Evolutionary conservation across 2,888 invertebrate species (phyloP), one percentile per base, ranked within the genome.

Genomic region (Exocentrus adspersus): DNA sequence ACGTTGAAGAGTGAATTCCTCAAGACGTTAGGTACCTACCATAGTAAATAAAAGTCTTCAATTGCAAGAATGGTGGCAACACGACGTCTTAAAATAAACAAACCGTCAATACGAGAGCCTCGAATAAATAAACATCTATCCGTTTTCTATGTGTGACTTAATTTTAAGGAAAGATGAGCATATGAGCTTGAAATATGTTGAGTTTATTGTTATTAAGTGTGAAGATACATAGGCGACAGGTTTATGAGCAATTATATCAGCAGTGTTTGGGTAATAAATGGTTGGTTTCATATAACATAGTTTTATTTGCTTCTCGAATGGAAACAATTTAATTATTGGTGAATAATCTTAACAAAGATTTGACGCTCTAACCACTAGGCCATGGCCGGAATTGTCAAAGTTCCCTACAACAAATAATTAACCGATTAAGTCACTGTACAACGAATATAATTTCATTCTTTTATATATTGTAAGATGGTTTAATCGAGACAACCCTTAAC

Each of bases 41-140:
- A n/a, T 30, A 60, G 60, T 60, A 52, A 60, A 60, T 60, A 52
- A 52, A 60, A 46, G 52, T 52, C 52, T 52, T 60, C 60, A 64
- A 64, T 69, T 64, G 67, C 65, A 57, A 57, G 65, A 69, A 69
- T 52, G 67, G 63, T 58, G 66, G 63, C 62, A 59, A 67, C 65
- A 62, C 59, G 71, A 71, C 69, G 64, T 64, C 56, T 42, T 50
- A 63, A 69, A 71, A 71, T 66, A 71, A 68, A 71, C 68, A 68
- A 60, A 60, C 56, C 66, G 67, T 68, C 71, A 64, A 66, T 64
- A 45, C 43, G 62, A 62, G 59, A 61, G 69, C 20, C 20, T 46
- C 56, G 43, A 59, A 58, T 61, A 69, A 66, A 69, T 66, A 69
- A 69, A 69, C 69, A 66, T 45, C 28, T 54, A 45, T n/a, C 56